These are phyloP conservation scores for Abscondita cerata DNA, from an alignment of 2,888 invertebrate genomes.

Conservation along the genomic window DNA sequence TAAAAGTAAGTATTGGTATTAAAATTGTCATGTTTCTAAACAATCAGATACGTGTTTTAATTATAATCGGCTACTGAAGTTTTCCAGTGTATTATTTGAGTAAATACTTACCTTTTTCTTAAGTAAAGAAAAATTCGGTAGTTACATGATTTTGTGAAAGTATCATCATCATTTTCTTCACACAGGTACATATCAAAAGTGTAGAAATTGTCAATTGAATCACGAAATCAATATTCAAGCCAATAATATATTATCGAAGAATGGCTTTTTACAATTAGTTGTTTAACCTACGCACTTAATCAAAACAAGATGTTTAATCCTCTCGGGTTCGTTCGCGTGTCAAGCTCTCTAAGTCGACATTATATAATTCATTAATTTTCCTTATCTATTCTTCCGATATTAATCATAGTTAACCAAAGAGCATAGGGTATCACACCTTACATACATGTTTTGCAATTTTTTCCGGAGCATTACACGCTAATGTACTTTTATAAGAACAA, in stretches of 20 bases:
- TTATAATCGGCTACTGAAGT: too few species aligned
- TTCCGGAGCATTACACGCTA: conserved; percentile 53
- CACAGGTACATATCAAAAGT: conserved; percentile 5
- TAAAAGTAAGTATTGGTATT: too few species aligned
- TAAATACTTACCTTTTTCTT: too few species aligned
- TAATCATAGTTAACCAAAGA: conserved; percentile 56
- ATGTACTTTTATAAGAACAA: conserved; percentile 54
- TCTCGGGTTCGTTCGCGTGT: conserved; percentile 39
- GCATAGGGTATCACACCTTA: conserved; percentile 48
- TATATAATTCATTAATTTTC: conserved; percentile 53
- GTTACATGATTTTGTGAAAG: too few species aligned
- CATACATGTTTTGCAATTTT: conserved; percentile 53
- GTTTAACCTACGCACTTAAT: conserved; percentile 31
- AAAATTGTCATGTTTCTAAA: too few species aligned
- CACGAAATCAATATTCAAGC: too few species aligned
- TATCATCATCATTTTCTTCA: too few species aligned
- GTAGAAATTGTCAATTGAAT: too few species aligned
- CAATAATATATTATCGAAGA: conserved; percentile 18
- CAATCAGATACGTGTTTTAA: too few species aligned
- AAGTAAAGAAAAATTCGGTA: too few species aligned
- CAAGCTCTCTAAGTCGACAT: conserved; percentile 47
- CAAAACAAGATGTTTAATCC: conserved; percentile 33
- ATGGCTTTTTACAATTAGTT: conserved; percentile 22
- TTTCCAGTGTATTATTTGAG: too few species aligned
- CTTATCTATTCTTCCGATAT: conserved; percentile 51